Evolutionary conservation across 2,888 invertebrate species (phyloP), one percentile per base, ranked within the genome.

Genomic region (Drosophila austrosaltans): DNA sequence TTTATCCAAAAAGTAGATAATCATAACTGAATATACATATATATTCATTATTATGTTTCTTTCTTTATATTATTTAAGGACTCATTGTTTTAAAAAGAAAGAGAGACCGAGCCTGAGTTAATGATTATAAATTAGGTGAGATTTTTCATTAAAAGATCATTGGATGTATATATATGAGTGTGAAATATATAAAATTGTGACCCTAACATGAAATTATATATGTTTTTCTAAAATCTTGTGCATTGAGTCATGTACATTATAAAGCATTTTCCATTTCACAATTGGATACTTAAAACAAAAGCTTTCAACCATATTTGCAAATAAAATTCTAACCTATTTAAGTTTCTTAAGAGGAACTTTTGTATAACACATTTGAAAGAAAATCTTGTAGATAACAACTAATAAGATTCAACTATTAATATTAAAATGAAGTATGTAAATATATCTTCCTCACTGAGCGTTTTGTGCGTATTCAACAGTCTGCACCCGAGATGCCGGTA

Each of bases 401-500:
- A 42, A 36, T 66, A 60, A 61, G 25, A 67, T 53, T 66, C 28
- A 76, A 66, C 59, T 69, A 66, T 20, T 28, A 61, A 36, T 36
- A 8, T 36, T 8, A 8, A 36, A 36, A 36, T 36, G 36, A 42
- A 42, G 16, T 16, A 42, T 42, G 28, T 8, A 53, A 25, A 36
- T 39, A 36, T 58, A 36, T 39, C 28, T 58, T 16, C 56, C 3
- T 75, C 69, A 75, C 42, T 69, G 63, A 75, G 77, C 40, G 54
- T 71, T 63, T 69, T 73, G 66, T 68, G 64, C 63, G 25, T 53
- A 12, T 48, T 48, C 10, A 85, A 44, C 72, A 75, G 64, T 77
- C 84, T 44, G 72, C 69, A 68, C 91, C 91, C 20, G 89, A 71
- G 25, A 91, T 90, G 53, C 91, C 92, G 4, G 89, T 91, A 36